These are phyloP conservation scores for Manis javanica DNA, from an alignment of 2,797 vertebrate species.

Conservation along the genomic window DNA sequence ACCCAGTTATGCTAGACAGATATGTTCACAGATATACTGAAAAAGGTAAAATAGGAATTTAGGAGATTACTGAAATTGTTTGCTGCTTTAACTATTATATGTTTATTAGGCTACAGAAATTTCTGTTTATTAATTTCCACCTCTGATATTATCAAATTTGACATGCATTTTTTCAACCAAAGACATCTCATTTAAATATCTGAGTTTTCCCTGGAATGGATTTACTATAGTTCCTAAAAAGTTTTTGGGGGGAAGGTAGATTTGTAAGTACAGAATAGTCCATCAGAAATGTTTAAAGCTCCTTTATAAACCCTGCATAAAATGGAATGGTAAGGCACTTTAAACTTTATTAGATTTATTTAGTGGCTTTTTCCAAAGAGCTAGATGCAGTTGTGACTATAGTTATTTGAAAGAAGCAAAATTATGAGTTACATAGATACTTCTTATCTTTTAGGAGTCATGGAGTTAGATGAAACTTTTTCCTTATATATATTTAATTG, in stretches of 20 bases:
- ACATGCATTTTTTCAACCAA: not conserved
- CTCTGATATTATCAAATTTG: not conserved
- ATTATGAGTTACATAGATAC: not conserved
- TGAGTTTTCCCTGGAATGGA: not conserved
- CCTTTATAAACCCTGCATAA: conserved; percentile 13
- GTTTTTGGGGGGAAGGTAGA: not conserved
- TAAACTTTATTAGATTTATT: not conserved
- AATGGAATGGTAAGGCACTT: not conserved
- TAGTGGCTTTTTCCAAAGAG: not conserved
- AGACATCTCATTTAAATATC: conserved; percentile 26
- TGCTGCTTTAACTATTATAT: conserved; percentile 20
- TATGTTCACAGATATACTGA: not conserved
- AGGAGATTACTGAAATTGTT: not conserved
- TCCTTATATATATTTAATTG: not conserved
- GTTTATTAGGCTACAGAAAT: conserved; percentile 5
- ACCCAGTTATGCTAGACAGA: not conserved
- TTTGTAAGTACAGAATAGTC: not conserved
- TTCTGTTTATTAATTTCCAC: not conserved
- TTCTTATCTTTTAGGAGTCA: not conserved
- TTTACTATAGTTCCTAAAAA: not conserved
- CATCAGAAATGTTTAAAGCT: conserved; percentile 34
- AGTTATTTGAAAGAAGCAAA: conserved; percentile 60
- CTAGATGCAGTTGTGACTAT: not conserved
- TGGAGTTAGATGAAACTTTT: not conserved
- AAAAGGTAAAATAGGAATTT: not conserved